These are phyloP conservation scores for Acanthococcus lagerstroemiae DNA, from an alignment of 2,888 invertebrate species.

Conservation along the genomic window DNA sequence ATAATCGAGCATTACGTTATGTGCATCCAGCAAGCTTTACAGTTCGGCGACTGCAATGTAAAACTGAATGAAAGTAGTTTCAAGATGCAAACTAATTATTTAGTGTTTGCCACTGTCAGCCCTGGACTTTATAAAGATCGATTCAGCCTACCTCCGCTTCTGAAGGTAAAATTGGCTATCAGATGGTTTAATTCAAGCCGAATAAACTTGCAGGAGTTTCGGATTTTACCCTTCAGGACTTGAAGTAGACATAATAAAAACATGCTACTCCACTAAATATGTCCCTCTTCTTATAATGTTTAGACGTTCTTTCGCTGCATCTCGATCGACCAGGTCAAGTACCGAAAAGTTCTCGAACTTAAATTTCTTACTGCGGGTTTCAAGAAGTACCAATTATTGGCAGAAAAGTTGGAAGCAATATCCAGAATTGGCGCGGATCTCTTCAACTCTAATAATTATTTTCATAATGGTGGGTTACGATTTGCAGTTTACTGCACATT, in stretches of 20 bases:
- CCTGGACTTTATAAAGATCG: background rate
- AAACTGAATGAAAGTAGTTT: background rate
- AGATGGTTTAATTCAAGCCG: too few species aligned
- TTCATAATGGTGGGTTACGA: constrained; percentile 16
- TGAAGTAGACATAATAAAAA: too few species aligned
- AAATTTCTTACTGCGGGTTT: background rate
- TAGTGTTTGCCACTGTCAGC: background rate
- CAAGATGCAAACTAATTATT: background rate
- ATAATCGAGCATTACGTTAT: constrained; percentile 74
- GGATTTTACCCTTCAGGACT: too few species aligned
- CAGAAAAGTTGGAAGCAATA: constrained; percentile 62
- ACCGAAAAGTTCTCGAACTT: background rate
- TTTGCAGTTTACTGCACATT: background rate
- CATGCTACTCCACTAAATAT: too few species aligned
- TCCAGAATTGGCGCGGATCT: constrained; percentile 29
- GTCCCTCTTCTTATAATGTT: too few species aligned
- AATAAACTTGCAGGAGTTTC: too few species aligned
- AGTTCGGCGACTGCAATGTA: background rate
- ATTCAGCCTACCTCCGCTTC: background rate
- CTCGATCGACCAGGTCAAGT: background rate
- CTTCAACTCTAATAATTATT: constrained; percentile 23
- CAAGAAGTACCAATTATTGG: constrained; percentile 45
- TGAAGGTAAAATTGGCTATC: background rate
- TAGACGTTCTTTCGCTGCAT: background rate
- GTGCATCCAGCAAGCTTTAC: constrained; percentile 53